Conservation (phyloP, 2,888 invertebrate species). For the Lepidochitona cinerea region DNA sequence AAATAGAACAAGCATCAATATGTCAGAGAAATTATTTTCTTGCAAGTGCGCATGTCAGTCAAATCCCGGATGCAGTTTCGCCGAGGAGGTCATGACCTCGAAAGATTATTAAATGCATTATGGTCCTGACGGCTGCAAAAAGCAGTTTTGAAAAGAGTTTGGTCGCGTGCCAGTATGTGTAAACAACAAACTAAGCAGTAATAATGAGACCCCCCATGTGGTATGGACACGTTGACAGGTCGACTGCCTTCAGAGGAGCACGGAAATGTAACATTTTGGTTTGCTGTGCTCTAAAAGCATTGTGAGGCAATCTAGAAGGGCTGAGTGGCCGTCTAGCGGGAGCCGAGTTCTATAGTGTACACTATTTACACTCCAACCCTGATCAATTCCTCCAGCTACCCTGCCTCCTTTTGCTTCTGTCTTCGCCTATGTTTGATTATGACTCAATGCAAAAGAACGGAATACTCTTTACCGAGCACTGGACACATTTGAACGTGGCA, state of each 20-base stretch:
- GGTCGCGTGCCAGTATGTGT: neutral
- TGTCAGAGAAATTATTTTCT: too few species aligned
- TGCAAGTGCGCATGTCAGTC: too few species aligned
- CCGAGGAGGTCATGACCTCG: too few species aligned
- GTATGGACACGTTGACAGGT: neutral
- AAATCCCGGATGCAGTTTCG: too few species aligned
- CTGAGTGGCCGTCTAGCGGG: neutral
- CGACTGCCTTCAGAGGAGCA: too few species aligned
- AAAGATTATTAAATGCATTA: too few species aligned
- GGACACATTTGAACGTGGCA: constrained; percentile 9
- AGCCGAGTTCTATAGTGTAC: neutral
- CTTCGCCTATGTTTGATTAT: neutral
- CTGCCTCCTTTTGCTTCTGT: neutral
- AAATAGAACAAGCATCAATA: too few species aligned
- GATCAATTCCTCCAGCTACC: neutral
- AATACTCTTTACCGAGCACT: neutral
- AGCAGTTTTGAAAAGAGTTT: too few species aligned
- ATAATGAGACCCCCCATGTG: neutral
- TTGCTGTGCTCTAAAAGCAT: too few species aligned
- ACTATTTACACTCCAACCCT: neutral
- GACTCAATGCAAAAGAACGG: constrained; percentile 1
- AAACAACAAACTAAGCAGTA: neutral
- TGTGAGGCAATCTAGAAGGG: neutral
- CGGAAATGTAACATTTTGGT: too few species aligned
- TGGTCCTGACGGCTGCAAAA: too few species aligned